phyloP scores from a whole-genome alignment of 2,888 invertebrate species.

The Microdon myrmicae region DNA sequence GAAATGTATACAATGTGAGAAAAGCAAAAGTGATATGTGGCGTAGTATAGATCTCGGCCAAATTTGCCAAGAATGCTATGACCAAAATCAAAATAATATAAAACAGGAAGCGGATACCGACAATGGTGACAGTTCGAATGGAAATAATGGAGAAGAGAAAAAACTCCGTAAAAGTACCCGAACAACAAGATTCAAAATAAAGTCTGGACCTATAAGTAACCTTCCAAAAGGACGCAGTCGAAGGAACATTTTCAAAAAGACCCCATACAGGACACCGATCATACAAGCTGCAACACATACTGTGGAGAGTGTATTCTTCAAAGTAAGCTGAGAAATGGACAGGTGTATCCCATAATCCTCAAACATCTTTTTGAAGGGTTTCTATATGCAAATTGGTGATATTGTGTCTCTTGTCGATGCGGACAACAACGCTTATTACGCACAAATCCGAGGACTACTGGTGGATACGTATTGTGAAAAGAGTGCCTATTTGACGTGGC shows the following conservation, averaged over 20 bases:
- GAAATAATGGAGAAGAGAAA: slow-evolving; percentile 59
- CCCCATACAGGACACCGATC: slow-evolving; percentile 82
- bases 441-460: slow-evolving; percentile 87
- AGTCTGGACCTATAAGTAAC: slow-evolving; percentile 55
- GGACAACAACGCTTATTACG: slow-evolving; percentile 83
- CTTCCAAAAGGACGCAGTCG: slow-evolving; percentile 78
- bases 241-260: slow-evolving; percentile 81
- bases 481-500: slow-evolving; percentile 91
- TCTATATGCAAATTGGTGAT: slow-evolving; percentile 89
- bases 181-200: slow-evolving; percentile 66
- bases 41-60: slow-evolving; percentile 79
- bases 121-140: slow-evolving; percentile 31
- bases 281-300: slow-evolving; percentile 85
- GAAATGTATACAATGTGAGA: slow-evolving; percentile 77
- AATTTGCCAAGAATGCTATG: slow-evolving; percentile 80
- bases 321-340: slow-evolving; percentile 66
- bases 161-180: slow-evolving; percentile 57
- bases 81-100: slow-evolving; percentile 67
- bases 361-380: slow-evolving; percentile 69
- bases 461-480: slow-evolving; percentile 94
- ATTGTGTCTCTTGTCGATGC: slow-evolving; percentile 86
- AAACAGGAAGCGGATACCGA: slow-evolving; percentile 55
- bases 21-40: slow-evolving; percentile 79
- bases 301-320: slow-evolving; percentile 79
- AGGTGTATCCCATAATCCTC: no score